Evolutionary conservation across 2,113 vertebrate species (phyloP).

Genomic region (Meleagris gallopavo): DNA sequence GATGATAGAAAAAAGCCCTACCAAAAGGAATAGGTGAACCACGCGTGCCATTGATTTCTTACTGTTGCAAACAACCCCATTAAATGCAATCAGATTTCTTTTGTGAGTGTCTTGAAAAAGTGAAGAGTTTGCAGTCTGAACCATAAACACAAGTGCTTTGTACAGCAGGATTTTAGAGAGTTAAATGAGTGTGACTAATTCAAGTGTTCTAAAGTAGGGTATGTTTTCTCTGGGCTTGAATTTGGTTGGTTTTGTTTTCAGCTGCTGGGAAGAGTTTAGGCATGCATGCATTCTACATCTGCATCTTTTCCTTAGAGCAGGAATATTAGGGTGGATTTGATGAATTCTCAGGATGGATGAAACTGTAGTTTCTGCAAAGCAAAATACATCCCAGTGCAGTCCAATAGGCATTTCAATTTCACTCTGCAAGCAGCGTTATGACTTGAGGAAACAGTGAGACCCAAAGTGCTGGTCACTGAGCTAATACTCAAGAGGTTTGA

Average conservation of each 20-base stretch:
- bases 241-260: not conserved
- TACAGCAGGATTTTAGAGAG: not conserved
- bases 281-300: not conserved
- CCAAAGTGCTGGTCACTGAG: slow-evolving; percentile 2
- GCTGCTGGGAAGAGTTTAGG: not conserved
- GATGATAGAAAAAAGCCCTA: not conserved
- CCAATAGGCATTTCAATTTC: not conserved
- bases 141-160: not conserved
- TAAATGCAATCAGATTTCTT: not conserved
- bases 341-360: not conserved
- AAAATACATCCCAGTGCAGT: not conserved
- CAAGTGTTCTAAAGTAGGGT: not conserved
- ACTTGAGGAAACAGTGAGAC: not conserved
- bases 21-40: not conserved
- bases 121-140: not conserved
- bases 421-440: slow-evolving; percentile 7
- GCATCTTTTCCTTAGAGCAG: not conserved
- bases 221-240: not conserved
- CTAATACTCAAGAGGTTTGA: slow-evolving; percentile 33
- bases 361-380: not conserved
- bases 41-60: not conserved
- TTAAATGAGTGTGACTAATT: slow-evolving; percentile 37
- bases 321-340: not conserved
- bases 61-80: not conserved
- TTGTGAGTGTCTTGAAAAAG: not conserved